A percentile compares a stretch with the other conserved stretches of the same genome.
phyloP scores from a whole-genome alignment of 92 coral and sea anemone species.

The Virgularia gustaviana region DNA sequence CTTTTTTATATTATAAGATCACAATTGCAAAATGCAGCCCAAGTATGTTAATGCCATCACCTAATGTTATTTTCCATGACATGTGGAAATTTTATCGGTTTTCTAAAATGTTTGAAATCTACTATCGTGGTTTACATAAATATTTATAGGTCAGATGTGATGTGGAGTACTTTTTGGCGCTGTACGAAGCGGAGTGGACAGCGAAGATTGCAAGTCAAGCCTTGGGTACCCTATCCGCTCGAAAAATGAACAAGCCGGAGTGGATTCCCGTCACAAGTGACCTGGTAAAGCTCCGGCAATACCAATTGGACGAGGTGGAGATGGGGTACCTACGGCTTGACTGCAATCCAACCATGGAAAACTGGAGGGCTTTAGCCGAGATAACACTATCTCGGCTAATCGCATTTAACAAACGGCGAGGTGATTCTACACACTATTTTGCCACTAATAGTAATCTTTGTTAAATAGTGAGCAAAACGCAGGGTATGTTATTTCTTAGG shows the following conservation, averaged over 20 bases:
- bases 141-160: too few species aligned
- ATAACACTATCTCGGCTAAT: conserved; percentile 4
- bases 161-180: conserved; percentile 33
- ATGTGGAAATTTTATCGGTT: too few species aligned
- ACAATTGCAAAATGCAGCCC: too few species aligned
- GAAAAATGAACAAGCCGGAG: conserved; percentile 11
- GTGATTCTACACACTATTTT: too few species aligned
- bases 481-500: too few species aligned
- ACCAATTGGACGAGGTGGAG: neutral
- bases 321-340: neutral
- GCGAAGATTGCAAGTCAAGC: conserved; percentile 41
- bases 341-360: neutral
- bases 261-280: conserved; percentile 17
- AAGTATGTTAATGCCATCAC: too few species aligned
- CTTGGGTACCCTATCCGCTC: conserved; percentile 6
- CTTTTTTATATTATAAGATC: too few species aligned
- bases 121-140: too few species aligned
- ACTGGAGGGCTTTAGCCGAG: neutral
- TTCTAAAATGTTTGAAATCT: too few species aligned
- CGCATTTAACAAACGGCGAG: conserved; percentile 21
- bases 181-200: conserved; percentile 47
- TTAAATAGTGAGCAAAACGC: too few species aligned
- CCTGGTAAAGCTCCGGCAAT: neutral
- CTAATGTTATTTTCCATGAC: too few species aligned
- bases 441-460: too few species aligned